A percentile compares a stretch with the other conserved stretches of the same genome.
These are phyloP conservation scores for Andinoacara biseriatus DNA, from an alignment of 2,113 vertebrate species.

Conservation along the genomic window DNA sequence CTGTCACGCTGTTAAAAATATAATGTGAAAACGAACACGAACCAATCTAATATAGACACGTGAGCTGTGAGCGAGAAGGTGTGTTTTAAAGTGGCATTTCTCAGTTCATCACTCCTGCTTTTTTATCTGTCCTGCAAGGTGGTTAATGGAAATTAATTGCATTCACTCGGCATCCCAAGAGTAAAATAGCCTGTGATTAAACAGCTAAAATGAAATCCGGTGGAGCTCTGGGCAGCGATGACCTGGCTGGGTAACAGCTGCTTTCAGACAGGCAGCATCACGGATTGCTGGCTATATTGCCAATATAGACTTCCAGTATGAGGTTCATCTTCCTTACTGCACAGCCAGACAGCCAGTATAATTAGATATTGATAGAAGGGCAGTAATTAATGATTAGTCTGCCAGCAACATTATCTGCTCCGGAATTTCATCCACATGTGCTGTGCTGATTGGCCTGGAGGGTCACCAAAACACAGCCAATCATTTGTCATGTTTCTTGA, in stretches of 20 bases:
- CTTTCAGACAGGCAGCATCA: conserved; percentile 18
- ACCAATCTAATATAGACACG: not conserved
- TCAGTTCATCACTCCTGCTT: not conserved
- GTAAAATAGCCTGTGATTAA: conserved; percentile 66
- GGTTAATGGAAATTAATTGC: conserved; percentile 70
- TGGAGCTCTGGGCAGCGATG: conserved; percentile 34
- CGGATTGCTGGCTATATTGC: conserved; percentile 46
- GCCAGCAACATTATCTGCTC: conserved; percentile 66
- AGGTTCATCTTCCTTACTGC: conserved; percentile 65
- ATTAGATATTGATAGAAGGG: conserved; percentile 82
- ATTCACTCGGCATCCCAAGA: conserved; percentile 46
- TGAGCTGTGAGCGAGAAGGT: not conserved
- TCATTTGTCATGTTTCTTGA: conserved; percentile 71
- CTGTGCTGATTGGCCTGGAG: conserved; percentile 57
- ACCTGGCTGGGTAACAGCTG: conserved; percentile 44
- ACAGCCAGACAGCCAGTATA: conserved; percentile 73
- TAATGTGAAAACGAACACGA: not conserved
- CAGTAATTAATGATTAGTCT: conserved; percentile 78
- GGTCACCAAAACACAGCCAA: conserved; percentile 50
- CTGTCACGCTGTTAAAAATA: not conserved
- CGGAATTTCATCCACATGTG: conserved; percentile 55
- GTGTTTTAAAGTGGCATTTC: conserved; percentile 7
- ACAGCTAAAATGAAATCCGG: conserved; percentile 48
- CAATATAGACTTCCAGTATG: conserved; percentile 59
- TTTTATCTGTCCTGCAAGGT: conserved; percentile 62